Conservation (phyloP, 2,888 invertebrate genomes). For the Tenthredo distinguenda region DNA sequence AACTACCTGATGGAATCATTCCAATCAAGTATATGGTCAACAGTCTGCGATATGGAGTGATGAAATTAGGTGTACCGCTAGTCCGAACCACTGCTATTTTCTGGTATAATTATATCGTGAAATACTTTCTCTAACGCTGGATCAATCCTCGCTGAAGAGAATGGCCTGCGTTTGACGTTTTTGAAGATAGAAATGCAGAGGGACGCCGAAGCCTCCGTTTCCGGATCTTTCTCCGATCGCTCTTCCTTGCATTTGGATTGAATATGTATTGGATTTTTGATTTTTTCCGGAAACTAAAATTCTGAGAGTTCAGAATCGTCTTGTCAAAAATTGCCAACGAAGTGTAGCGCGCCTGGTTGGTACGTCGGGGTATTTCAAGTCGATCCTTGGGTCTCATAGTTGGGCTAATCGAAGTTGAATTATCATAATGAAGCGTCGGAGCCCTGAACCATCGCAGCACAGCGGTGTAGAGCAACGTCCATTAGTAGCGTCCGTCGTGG, state of each 20-base stretch:
- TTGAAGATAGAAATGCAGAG: background rate
- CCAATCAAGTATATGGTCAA: background rate
- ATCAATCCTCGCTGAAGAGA: background rate
- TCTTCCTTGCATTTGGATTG: too few species aligned
- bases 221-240: background rate
- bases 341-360: background rate
- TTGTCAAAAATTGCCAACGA: background rate
- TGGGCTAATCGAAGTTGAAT: slow-evolving; percentile 69
- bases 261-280: too few species aligned
- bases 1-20: background rate
- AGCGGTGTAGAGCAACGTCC: slow-evolving; percentile 65
- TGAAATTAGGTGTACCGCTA: background rate
- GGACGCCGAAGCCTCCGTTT: background rate
- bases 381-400: slow-evolving; percentile 16
- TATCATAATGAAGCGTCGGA: slow-evolving; percentile 72
- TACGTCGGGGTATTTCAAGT: background rate
- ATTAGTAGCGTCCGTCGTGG: slow-evolving; percentile 67
- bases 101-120: background rate
- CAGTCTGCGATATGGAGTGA: background rate
- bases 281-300: too few species aligned
- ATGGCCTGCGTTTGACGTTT: background rate
- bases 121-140: slow-evolving; percentile 1
- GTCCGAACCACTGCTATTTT: background rate
- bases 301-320: too few species aligned
- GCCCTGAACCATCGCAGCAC: background rate